A percentile compares a stretch with the other conserved stretches of the same genome.
Evolutionary conservation across 2,113 vertebrate genomes (phyloP).

Genomic region (Poicephalus meyeri): DNA sequence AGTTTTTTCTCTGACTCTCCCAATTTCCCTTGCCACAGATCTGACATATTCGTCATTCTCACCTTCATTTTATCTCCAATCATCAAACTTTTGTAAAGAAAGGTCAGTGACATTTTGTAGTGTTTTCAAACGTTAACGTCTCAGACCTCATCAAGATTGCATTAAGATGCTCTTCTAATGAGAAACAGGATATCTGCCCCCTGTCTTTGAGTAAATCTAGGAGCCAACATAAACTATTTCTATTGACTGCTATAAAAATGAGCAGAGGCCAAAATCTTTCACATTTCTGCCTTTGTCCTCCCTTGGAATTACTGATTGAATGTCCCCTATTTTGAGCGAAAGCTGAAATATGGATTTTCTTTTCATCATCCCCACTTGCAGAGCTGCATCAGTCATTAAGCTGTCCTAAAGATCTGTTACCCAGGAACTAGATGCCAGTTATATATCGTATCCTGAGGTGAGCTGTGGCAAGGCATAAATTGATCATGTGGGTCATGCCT

Average conservation of each 20-base stretch:
- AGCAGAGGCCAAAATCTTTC: slow-evolving; percentile 36
- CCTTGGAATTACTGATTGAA: slow-evolving; percentile 57
- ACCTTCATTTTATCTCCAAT: neutral
- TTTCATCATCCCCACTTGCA: slow-evolving; percentile 61
- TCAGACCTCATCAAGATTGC: neutral
- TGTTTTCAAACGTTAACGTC: neutral
- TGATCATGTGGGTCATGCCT: slow-evolving; percentile 24
- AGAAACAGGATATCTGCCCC: neutral
- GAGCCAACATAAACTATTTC: slow-evolving; percentile 1
- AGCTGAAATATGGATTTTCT: slow-evolving; percentile 72
- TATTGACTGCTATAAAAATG: slow-evolving; percentile 46
- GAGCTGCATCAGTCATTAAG: slow-evolving; percentile 69
- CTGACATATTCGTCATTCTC: neutral
- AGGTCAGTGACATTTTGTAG: neutral
- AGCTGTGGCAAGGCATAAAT: slow-evolving; percentile 58
- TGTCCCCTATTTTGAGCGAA: slow-evolving; percentile 33
- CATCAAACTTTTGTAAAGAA: neutral
- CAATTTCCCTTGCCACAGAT: neutral
- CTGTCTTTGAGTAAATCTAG: slow-evolving; percentile 13
- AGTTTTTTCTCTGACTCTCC: neutral
- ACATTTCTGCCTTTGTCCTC: slow-evolving; percentile 31
- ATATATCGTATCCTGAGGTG: slow-evolving; percentile 50
- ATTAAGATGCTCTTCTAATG: slow-evolving; percentile 39
- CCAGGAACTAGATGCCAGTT: slow-evolving; percentile 47
- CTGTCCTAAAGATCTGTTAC: slow-evolving; percentile 70